Conservation (phyloP, 1,140 invertebrate species). For the Dendrolimus kikuchii region DNA sequence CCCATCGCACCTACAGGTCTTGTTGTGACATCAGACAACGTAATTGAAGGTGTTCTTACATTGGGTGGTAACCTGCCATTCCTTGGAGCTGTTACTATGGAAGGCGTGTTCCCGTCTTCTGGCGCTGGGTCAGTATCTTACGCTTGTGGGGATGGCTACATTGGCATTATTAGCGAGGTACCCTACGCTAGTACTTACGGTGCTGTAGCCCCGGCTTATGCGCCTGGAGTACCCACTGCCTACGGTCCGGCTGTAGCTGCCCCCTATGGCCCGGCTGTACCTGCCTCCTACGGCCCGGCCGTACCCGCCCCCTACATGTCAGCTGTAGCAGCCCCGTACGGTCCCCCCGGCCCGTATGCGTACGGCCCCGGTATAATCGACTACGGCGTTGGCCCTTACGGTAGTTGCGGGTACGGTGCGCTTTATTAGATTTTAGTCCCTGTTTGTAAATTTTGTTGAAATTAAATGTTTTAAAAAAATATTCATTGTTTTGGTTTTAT, state of each 20-base stretch:
- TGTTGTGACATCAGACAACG: neutral
- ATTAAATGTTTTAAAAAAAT: no score
- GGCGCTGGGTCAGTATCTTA: neutral
- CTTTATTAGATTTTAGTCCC: no score
- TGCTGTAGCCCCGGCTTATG: constrained; percentile 26
- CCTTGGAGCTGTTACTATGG: constrained; percentile 20
- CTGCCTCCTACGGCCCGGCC: no score
- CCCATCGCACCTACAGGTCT: constrained; percentile 1
- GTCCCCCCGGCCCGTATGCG: no score
- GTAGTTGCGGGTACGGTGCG: no score
- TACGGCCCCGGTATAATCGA: no score
- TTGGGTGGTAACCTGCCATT: constrained; percentile 9
- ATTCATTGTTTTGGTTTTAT: no score
- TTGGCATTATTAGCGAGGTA: neutral
- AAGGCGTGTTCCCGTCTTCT: constrained; percentile 17
- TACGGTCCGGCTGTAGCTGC: constrained; percentile 15
- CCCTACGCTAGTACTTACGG: constrained; percentile 2
- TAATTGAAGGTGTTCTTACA: neutral
- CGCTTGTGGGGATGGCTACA: constrained; percentile 1
- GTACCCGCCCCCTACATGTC: no score
- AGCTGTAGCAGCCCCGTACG: no score
- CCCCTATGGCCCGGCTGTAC: no score
- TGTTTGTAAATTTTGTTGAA: no score
- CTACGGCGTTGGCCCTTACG: no score
- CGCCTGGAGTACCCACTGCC: constrained; percentile 6